A percentile compares a stretch with the other conserved stretches of the same genome.
These are phyloP conservation scores for Zonotrichia albicollis DNA, from an alignment of 2,797 vertebrate species.

Conservation along the genomic window DNA sequence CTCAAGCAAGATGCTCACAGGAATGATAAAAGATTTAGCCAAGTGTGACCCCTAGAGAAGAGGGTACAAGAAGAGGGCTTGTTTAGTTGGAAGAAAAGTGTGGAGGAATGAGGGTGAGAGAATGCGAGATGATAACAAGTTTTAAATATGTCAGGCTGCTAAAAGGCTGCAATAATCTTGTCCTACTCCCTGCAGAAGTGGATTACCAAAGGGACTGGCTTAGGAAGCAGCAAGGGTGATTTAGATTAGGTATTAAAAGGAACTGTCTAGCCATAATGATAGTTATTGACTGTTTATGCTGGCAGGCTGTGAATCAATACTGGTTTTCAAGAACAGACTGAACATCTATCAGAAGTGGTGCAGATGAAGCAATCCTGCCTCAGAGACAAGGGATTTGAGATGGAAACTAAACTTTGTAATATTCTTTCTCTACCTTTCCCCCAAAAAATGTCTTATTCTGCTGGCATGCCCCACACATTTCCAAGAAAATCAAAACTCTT, in stretches of 20 bases:
- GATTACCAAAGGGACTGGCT: not conserved
- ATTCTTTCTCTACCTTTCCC: not conserved
- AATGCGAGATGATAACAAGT: not conserved
- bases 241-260: not conserved
- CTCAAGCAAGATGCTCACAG: not conserved
- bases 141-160: slow-evolving; percentile 4
- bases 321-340: not conserved
- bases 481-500: not conserved
- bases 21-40: not conserved
- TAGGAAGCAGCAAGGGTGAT: not conserved
- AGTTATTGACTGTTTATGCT: not conserved
- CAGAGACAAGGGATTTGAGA: not conserved
- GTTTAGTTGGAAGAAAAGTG: not conserved
- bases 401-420: not conserved
- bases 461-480: not conserved
- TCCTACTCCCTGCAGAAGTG: not conserved
- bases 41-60: not conserved
- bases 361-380: not conserved
- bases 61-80: not conserved
- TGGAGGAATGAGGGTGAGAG: not conserved
- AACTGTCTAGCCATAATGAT: not conserved
- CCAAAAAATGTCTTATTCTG: fast-evolving
- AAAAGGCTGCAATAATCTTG: not conserved
- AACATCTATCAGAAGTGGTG: not conserved
- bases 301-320: not conserved